Base-by-base conservation (phyloP, 1,140 invertebrate species). In the Panagrolaimus sp. region DNA sequence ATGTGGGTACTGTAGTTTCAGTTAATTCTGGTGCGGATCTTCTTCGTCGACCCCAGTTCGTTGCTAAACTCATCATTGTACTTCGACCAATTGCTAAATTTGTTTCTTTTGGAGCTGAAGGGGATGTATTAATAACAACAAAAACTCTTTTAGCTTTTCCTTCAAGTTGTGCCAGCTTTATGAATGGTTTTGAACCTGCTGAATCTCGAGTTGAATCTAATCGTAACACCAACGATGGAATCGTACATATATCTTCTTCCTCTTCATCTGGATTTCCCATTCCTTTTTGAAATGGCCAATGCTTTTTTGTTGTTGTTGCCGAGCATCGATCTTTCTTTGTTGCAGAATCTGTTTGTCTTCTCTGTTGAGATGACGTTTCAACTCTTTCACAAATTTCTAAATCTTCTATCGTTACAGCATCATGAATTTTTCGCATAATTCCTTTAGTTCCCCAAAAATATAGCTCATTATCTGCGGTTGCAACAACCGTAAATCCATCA, bases 401-500 rank as follows among this genome's bases (percentile, higher is more conserved):
- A 44, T 62, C 43, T 38, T 57, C 25, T 11, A 38, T 67, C 16
- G 45, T 53, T 16, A 16, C 72, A 20, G 38, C 25, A 16, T 14
- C 51, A 42, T 16, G 46, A 9, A 31, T 11, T 20, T 27, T 20
- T 13, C 31, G 23, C 7, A 16, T n/a, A 44, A 46, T 38, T n/a
- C 73, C 71, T 51, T 79, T 83, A 13, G 88, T 86, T 20, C 89
- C 89, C 88, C 89, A 90, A 69, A 90, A 87, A 63, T 88, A 88
- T 1, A 90, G 83, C 66, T 88, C 87, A 79, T 90, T 89, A 68
- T 89, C 87, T 23, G 86, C 81, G 1, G 88, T 89, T 45, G 86
- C 86, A 45, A 87, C 87, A 31, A 89, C 84, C 0, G 88, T 89
- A 74, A 87, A 90, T 44, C 87, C 87, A 42, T 88, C 86, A 25